Percentiles rank a stretch among this genome's conserved stretches.
phyloP scores from a whole-genome alignment of 2,888 invertebrate species.

The Drosophila niveifrons region DNA sequence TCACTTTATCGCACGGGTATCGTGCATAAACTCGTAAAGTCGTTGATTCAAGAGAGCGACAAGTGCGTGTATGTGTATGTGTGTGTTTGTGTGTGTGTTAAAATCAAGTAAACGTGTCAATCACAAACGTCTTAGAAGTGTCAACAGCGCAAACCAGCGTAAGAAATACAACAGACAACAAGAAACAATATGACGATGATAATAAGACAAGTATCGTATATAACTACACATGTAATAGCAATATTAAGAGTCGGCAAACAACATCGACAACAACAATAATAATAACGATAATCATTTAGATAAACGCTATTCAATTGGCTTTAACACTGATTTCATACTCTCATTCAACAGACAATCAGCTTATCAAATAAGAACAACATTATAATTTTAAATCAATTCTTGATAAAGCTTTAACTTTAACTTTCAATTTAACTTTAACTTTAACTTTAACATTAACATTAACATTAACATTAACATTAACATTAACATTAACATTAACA shows the following conservation, averaged over 20 bases:
- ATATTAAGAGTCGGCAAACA: slow-evolving; percentile 13
- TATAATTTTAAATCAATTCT: too few relatives aligned
- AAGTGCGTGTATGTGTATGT: slow-evolving; percentile 5
- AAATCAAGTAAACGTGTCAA: slow-evolving; percentile 66
- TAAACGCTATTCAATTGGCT: slow-evolving; percentile 17
- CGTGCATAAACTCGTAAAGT: slow-evolving; percentile 54
- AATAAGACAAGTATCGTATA: slow-evolving; percentile 12
- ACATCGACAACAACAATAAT: slow-evolving; percentile 13
- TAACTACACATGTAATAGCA: slow-evolving; percentile 27
- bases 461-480: too few relatives aligned
- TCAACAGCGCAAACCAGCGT: slow-evolving; percentile 42
- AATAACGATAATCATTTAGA: slow-evolving; percentile 27
- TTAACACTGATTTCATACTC: slow-evolving; percentile 19
- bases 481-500: too few relatives aligned
- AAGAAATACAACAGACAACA: slow-evolving; percentile 17
- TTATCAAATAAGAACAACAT: slow-evolving; percentile 1
- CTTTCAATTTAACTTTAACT: too few relatives aligned
- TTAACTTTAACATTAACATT: too few relatives aligned
- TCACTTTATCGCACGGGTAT: slow-evolving; percentile 39
- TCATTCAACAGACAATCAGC: slow-evolving; percentile 14
- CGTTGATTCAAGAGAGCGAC: slow-evolving; percentile 35
- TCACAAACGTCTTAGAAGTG: slow-evolving; percentile 57
- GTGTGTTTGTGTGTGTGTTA: slow-evolving; percentile 23
- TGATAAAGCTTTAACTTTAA: too few relatives aligned
- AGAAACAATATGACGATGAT: slow-evolving; percentile 43